Evolutionary conservation across 1,140 invertebrate species (phyloP).

Genomic region (Amphibalanus amphitrite): DNA sequence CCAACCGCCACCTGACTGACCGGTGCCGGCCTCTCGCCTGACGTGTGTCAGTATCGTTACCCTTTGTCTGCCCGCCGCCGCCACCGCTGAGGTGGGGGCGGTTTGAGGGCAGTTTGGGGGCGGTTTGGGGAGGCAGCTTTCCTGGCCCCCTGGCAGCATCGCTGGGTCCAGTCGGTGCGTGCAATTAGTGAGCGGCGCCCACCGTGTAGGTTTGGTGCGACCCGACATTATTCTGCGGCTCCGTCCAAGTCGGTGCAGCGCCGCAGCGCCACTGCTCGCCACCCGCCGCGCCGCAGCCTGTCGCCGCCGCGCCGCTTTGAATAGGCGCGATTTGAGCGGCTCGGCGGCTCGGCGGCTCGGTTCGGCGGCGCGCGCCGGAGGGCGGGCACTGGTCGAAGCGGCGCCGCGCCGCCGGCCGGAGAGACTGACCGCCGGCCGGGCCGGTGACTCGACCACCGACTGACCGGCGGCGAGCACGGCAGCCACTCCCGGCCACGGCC

Average conservation of each 20-base stretch:
- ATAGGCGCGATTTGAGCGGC: neutral
- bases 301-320: neutral
- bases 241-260: neutral
- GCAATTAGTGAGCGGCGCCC: neutral
- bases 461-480: neutral
- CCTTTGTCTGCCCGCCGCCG: neutral
- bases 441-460: neutral
- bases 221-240: too few relatives aligned
- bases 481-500: neutral
- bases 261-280: too few relatives aligned
- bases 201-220: too few relatives aligned
- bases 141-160: too few relatives aligned
- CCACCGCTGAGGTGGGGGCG: too few relatives aligned
- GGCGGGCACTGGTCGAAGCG: neutral
- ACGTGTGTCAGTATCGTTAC: neutral
- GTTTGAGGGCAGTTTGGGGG: too few relatives aligned
- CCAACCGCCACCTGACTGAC: too few relatives aligned
- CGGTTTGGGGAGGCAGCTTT: too few relatives aligned
- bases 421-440: neutral
- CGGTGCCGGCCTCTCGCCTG: neutral
- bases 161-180: neutral
- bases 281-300: too few relatives aligned
- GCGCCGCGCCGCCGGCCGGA: neutral
- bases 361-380: too few relatives aligned
- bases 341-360: too few relatives aligned